Percentiles rank a stretch among this genome's conserved stretches.
phyloP scores from a whole-genome alignment of 2,888 invertebrate species.

The Magallana nippona region DNA sequence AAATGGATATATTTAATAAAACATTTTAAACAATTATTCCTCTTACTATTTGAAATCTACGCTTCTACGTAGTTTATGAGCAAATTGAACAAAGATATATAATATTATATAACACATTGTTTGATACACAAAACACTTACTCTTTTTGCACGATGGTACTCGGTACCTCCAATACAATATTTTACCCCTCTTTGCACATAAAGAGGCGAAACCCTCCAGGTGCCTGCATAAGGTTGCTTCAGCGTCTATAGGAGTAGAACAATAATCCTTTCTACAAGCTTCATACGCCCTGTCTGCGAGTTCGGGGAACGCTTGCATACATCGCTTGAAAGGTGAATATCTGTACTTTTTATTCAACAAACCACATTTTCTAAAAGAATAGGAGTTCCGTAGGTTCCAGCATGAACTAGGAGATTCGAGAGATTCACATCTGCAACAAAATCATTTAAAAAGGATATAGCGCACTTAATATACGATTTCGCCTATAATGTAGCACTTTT shows the following conservation, averaged over 20 bases:
- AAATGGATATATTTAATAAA: too few relatives aligned
- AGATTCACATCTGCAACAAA: not conserved
- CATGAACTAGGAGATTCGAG: not conserved
- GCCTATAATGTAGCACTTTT: too few relatives aligned
- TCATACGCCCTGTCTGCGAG: conserved; percentile 46
- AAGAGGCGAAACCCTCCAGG: conserved; percentile 44
- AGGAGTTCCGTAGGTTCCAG: not conserved
- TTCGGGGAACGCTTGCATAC: conserved; percentile 57
- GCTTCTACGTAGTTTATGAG: too few relatives aligned
- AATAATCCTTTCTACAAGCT: conserved; percentile 49
- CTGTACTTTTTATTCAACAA: conserved; percentile 31
- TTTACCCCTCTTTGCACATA: conserved; percentile 47
- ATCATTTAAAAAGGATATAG: too few relatives aligned
- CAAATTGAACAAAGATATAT: too few relatives aligned
- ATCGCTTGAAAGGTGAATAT: conserved; percentile 62
- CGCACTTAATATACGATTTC: too few relatives aligned
- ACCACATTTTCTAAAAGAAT: conserved; percentile 38
- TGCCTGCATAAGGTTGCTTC: conserved; percentile 42
- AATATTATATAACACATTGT: too few relatives aligned
- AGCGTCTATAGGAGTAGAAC: conserved; percentile 35
- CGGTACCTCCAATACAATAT: conserved; percentile 16
- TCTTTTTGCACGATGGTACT: conserved; percentile 6
- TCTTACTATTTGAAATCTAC: too few relatives aligned
- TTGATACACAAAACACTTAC: not conserved
- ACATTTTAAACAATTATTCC: too few relatives aligned